Evolutionary conservation across 2,888 invertebrate genomes (phyloP), one percentile per base, ranked within the genome.

Genomic region (Heterodera filipjevi): DNA sequence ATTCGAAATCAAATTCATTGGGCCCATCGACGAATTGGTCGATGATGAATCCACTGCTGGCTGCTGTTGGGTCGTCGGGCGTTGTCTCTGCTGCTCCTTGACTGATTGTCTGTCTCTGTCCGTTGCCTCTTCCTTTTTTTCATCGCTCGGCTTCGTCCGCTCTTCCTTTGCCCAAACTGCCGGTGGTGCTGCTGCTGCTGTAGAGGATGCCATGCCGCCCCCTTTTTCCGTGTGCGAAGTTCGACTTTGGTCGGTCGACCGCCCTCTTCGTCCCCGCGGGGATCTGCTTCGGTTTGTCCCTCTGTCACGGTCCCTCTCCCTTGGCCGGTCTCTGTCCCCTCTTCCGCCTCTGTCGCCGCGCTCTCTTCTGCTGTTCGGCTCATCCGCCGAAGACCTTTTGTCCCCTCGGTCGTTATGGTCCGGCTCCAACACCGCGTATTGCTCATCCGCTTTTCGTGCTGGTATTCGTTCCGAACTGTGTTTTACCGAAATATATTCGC

Each of bases 351-450:
- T n/a, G 14, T 39, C n/a, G n/a, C 6, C 77, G 46, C 32, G 46
- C 74, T 30, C 44, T 27, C 59, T 59, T 59, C 27, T 59, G 59
- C 12, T 59, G 59, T 27, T 59, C 6, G 59, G 27, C 5, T 59
- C 59, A 27, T 59, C 59, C 27, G 59, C 59, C 27, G 59, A 59
- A n/a, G 59, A 59, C 27, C 59, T n/a, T 59, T 59, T 59, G 27
- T 44, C 53, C 14, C 44, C 74, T n/a, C 46, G 27, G 39, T 66
- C 79, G 1, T 72, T 64, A 33, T 80, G 66, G n/a, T 80, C 80
- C 32, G 80, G 80, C 39, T 80, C 80, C 35, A 70, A 22, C 32
- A 79, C 72, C 16, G 79, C 79, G 66, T 79, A 79, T 30, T 77
- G 79, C 19, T 79, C 79, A 33, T 79, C 79, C 27, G 79, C 79